Base-by-base conservation (phyloP, 2,888 invertebrate genomes). In the Lasioglossum malachurum region DNA sequence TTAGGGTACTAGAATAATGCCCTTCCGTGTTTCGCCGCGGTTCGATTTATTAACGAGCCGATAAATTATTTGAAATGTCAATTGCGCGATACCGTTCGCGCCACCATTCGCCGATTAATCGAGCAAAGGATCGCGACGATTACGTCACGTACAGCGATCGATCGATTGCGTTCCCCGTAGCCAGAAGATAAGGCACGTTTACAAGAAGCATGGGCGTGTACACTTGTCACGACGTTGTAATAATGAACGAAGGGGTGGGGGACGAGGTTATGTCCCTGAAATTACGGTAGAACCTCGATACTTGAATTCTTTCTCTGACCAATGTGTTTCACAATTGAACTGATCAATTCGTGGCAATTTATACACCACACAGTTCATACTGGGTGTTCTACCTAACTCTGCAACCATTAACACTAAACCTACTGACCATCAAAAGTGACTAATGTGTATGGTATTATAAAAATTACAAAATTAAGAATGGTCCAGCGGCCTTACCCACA, bases 1-100 rank as follows among this genome's bases (percentile, higher is more conserved):
- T 69, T 19, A 4, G 27, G 78, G 78, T 84, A 76, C 71, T 76
- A 44, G 76, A 82, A 84, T 82, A 84, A 76, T 57, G 78, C 79
- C 73, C 82, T 72, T 74, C 78, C 75, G 60, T 27, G 49, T 49
- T 60, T n/a, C 60, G 77, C 67, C 78, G 44, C 49, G 38, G 49
- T 44, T 73, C 81, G 74, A 90, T 87, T 84, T 80, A 85, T 87
- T 85, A 87, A 85, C 80, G 31, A 41, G 80, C 69, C 83, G 78
- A 88, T 90, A 87, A 90, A 90, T 90, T 90, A 84, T 87, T 82
- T 80, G 73, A 86, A 90, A 90, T 88, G 90, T 87, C 89, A 88
- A 82, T 87, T 78, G 87, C 76, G 81, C 60, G 67, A 80, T 83
- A 88, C 64, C 88, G 84, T 31, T 67, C 81, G 77, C 67, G 76